These are phyloP conservation scores for Pelodytes ibericus DNA, from an alignment of 2,797 vertebrate species.

Conservation along the genomic window DNA sequence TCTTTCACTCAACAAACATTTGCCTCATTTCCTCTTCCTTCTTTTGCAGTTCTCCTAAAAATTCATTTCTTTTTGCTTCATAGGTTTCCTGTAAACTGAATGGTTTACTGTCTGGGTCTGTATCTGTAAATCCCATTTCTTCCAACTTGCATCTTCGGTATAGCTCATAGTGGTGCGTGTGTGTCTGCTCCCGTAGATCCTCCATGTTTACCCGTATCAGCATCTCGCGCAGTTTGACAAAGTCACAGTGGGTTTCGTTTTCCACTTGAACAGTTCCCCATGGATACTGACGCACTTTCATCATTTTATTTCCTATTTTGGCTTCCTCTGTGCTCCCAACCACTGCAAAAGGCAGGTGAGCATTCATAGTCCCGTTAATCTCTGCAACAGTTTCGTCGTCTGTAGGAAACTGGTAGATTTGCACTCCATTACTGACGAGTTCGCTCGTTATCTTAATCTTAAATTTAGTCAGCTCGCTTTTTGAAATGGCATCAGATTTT, in stretches of 20 bases:
- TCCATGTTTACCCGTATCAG: slow-evolving; percentile 98
- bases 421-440: slow-evolving; percentile 95
- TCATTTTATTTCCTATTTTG: slow-evolving; percentile 99
- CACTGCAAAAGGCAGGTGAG: slow-evolving; percentile 95
- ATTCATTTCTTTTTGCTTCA: slow-evolving; percentile 97
- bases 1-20: slow-evolving; percentile 99
- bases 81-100: slow-evolving; percentile 99
- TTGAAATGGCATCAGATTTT: slow-evolving; percentile 96
- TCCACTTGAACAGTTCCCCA: slow-evolving; percentile 99
- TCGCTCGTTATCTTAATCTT: slow-evolving; percentile 99
- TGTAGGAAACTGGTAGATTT: slow-evolving; percentile 98
- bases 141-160: slow-evolving; percentile 97
- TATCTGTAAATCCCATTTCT: slow-evolving; percentile 99
- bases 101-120: slow-evolving; percentile 96
- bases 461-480: slow-evolving; percentile 96
- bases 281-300: slow-evolving; percentile 96
- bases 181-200: slow-evolving; percentile 96
- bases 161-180: slow-evolving; percentile 94
- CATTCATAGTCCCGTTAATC: slow-evolving; percentile 99
- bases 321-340: slow-evolving; percentile 97
- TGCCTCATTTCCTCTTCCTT: slow-evolving; percentile 99
- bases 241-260: slow-evolving; percentile 97
- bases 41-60: slow-evolving; percentile 96
- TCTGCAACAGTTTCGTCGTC: slow-evolving; percentile 96
- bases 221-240: slow-evolving; percentile 97